Evolutionary conservation across 2,888 invertebrate species (phyloP), one percentile per base, ranked within the genome.

Genomic region (Nebria brevicollis): DNA sequence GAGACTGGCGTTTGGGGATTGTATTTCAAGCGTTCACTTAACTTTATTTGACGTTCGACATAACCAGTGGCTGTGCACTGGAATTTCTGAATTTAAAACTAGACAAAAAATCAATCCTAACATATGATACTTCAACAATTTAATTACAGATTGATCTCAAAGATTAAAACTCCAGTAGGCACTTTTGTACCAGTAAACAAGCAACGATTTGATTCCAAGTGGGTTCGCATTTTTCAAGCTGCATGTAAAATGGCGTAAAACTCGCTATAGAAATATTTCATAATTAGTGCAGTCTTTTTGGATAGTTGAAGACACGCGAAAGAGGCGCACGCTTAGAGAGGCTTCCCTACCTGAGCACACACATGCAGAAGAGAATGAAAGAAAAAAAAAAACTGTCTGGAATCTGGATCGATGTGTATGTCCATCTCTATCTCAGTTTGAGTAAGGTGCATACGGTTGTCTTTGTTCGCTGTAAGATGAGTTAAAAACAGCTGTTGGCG

Each of bases 381-480:
- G 86, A 85, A 86, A 86, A 87, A 86, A 87, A 87, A 87, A 86
- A 85, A 86, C 85, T 83, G 87, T 87, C 87, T 87, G 87, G 87
- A 87, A 87, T 88, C 87, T 86, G 86, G 86, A 86, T 85, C 85
- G 86, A 84, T 82, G 82, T 83, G 82, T 84, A 25, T 66, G 25
- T 11, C 74, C 72, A 20, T 81, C 82, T 81, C 75, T 77, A 74
- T 81, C 72, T 26, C 34, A 34, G 72, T 42, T 72, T 15, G 54
- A 8, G 11, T 4, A 5, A 5, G 15, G 54, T 34, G 13, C 1
- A 66, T 81, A 70, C 26, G 34, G 20, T 15, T 66, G 15, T 74
- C 76, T 43, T 72, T 75, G 68, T 82, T 76, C 76, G 70, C 8
- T 25, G 70, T 26, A 26, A 25, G 70, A 26, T 26, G 75, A 73